Evolutionary conservation across 2,888 invertebrate species (phyloP), one percentile per base, ranked within the genome.

Genomic region (Stenoptilia bipunctidactyla): DNA sequence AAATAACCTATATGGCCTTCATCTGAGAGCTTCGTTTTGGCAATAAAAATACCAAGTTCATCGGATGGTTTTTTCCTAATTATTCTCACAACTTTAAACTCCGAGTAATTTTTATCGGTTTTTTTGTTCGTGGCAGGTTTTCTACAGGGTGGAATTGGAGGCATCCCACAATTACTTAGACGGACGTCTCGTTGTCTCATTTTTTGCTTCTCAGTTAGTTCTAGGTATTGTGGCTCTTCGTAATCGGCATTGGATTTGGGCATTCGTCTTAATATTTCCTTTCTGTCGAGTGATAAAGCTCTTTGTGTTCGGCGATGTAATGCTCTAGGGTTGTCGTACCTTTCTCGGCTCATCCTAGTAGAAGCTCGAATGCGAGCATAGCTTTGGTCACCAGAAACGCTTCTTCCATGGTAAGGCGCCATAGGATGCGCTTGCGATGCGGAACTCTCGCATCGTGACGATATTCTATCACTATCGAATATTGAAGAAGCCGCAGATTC

Each of bases 31-130:
- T 87, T 87, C 27, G 87, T 87, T 68, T 89, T 90, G 2, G 90
- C 89, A 43, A 92, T 90, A 54, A 89, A 89, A 60, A 92, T 90
- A 4, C 91, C 91, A 35, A 92, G 66, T 61, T 90, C 90, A 56
- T 90, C 89, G 27, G 82, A 70, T 2, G 86, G 80, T 43, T 72
- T 83, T 42, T 84, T 82, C 51, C 87, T 85, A 2, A 75, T 63
- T 45, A 90, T 84, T 52, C 86, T 85, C 4, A 89, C 88, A 4
- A 80, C 83, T 66, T 82, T 74, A 48, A 76, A 76, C 53, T 79
- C 72, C 13, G 66, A 63, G 47, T 56, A 57, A 1, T 53, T 40
- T 53, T 75, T 76, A 34, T 76, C 71, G 34, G 66, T 53, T 55
- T 61, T 75, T 27, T 46, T 57, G 13, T 60, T 62, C 51, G 61